phyloP scores from a whole-genome alignment of 2,113 vertebrate genomes.

The Nothobranchius kuhntae region DNA sequence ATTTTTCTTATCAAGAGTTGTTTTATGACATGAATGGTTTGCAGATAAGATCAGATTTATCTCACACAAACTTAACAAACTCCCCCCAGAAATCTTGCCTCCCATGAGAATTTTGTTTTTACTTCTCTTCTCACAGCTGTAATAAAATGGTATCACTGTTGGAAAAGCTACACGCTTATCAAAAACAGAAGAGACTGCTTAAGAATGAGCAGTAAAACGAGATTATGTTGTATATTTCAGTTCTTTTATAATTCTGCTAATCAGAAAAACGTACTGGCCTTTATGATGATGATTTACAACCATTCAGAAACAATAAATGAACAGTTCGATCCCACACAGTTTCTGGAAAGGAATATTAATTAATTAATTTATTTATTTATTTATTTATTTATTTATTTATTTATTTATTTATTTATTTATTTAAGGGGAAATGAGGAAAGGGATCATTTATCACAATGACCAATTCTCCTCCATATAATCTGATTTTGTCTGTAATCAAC shows the following conservation, averaged over 20 bases:
- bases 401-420: too few relatives aligned
- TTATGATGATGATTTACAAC: too few relatives aligned
- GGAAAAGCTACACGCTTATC: constrained; percentile 39
- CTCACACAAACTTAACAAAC: constrained; percentile 10
- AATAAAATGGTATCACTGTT: constrained; percentile 45
- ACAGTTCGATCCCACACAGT: too few relatives aligned
- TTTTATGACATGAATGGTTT: constrained; percentile 26
- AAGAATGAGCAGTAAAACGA: too few relatives aligned
- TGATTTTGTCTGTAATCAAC: constrained; percentile 6
- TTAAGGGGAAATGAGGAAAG: constrained; percentile 16
- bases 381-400: too few relatives aligned
- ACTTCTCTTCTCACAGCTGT: constrained; percentile 30
- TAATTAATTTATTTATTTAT: background rate
- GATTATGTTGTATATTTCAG: background rate
- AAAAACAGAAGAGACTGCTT: background rate
- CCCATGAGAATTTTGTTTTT: constrained; percentile 21
- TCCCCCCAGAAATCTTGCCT: constrained; percentile 24
- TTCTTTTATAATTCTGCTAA: background rate
- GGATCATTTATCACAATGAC: constrained; percentile 46
- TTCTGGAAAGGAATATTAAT: constrained; percentile 47
- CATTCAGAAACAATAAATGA: too few relatives aligned
- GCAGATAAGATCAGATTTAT: constrained; percentile 31
- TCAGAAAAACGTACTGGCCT: background rate
- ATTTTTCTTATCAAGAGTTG: constrained; percentile 1
- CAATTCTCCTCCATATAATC: background rate